phyloP scores from a whole-genome alignment of 2,113 vertebrate genomes.

The Hippocampus barbouri region DNA sequence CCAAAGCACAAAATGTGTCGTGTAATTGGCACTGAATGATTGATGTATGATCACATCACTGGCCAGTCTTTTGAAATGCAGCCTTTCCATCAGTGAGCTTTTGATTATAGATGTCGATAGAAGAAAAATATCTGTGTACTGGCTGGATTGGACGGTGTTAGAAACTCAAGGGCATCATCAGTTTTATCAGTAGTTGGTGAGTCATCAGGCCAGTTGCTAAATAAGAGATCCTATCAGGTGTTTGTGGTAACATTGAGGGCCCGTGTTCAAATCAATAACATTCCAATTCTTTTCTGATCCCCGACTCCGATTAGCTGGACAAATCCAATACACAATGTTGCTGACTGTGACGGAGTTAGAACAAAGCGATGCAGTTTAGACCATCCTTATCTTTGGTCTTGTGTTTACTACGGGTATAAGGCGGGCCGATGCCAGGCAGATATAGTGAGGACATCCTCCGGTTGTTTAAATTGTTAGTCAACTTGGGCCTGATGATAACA shows the following conservation, averaged over 20 bases:
- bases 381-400: conserved; percentile 59
- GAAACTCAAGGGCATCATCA: conserved; percentile 67
- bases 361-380: conserved; percentile 50
- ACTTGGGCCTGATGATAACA: conserved; percentile 36
- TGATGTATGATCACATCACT: background rate
- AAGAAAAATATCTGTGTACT: background rate
- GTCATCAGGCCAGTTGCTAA: conserved; percentile 69
- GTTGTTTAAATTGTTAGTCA: conserved; percentile 63
- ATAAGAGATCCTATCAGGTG: conserved; percentile 75
- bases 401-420: conserved; percentile 56
- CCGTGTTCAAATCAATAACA: conserved; percentile 74
- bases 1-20: background rate
- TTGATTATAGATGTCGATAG: background rate
- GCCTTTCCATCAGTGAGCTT: background rate
- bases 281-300: conserved; percentile 73
- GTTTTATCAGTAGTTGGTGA: conserved; percentile 58
- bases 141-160: background rate
- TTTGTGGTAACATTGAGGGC: conserved; percentile 64
- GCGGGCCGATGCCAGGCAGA: conserved; percentile 10
- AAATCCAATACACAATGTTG: conserved; percentile 70
- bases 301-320: conserved; percentile 62
- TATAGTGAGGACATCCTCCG: conserved; percentile 32
- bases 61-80: background rate
- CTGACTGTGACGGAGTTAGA: conserved; percentile 55
- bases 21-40: background rate